A percentile compares a stretch with the other conserved stretches of the same genome.
Evolutionary conservation across 2,797 vertebrate genomes (phyloP).

Genomic region (Mallotus villosus): DNA sequence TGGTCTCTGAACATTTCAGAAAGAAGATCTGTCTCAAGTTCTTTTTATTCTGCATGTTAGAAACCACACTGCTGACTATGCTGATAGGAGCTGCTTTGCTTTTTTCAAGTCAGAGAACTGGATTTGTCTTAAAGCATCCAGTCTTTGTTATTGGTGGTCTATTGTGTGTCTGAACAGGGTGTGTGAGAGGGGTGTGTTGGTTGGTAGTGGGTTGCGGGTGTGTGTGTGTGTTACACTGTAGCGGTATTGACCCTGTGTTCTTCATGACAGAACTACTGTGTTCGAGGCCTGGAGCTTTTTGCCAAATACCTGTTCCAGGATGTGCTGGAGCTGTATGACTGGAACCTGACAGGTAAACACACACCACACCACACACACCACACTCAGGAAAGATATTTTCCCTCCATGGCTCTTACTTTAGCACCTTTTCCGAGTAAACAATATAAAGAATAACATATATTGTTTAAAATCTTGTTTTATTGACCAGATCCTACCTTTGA

Average conservation of each 20-base stretch:
- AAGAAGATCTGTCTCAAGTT: too few relatives aligned
- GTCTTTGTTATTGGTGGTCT: neutral
- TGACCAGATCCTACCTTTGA: conserved; percentile 84
- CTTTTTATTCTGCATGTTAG: neutral
- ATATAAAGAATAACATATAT: too few relatives aligned
- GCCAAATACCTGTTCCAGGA: conserved; percentile 92
- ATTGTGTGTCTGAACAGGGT: neutral
- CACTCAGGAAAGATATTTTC: neutral
- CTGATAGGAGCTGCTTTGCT: conserved; percentile 53
- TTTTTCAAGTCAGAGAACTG: conserved; percentile 45
- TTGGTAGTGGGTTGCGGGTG: neutral
- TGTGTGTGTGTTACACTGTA: neutral
- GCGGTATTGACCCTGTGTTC: neutral
- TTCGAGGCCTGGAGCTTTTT: conserved; percentile 92
- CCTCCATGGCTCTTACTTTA: too few relatives aligned
- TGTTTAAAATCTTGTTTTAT: neutral
- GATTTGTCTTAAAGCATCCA: conserved; percentile 53
- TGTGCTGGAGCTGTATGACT: conserved; percentile 96
- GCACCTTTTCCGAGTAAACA: too few relatives aligned
- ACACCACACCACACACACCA: neutral
- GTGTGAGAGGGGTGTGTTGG: neutral
- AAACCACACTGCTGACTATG: conserved; percentile 39
- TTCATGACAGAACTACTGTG: conserved; percentile 89
- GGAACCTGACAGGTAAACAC: conserved; percentile 90
- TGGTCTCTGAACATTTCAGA: too few relatives aligned